A percentile compares a stretch with the other conserved stretches of the same genome.
These are phyloP conservation scores for Misgurnus mizolepis DNA, from an alignment of 2,113 vertebrate genomes.

Conservation along the genomic window DNA sequence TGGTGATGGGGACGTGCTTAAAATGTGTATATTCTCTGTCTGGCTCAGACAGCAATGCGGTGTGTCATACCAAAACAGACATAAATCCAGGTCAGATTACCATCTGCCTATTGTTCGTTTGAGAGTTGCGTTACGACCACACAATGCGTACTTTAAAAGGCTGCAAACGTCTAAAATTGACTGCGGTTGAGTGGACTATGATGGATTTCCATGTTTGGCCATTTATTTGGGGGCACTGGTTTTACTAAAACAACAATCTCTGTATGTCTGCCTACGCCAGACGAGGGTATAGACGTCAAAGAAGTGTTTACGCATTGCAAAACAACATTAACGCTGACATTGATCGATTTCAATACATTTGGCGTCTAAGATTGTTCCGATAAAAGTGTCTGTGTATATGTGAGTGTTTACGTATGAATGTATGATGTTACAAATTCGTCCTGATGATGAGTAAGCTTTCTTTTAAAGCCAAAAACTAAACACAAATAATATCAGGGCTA, in stretches of 20 bases:
- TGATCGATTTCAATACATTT: neutral
- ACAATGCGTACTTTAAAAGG: slow-evolving; percentile 11
- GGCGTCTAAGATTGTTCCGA: too few species aligned
- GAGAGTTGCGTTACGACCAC: slow-evolving; percentile 17
- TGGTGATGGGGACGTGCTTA: neutral
- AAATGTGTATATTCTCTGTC: slow-evolving; percentile 23
- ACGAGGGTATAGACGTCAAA: slow-evolving; percentile 18
- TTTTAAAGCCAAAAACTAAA: too few species aligned
- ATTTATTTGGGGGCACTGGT: neutral
- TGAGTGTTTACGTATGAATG: too few species aligned
- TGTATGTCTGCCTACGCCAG: neutral
- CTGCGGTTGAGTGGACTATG: slow-evolving; percentile 5
- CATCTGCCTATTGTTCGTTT: slow-evolving; percentile 23
- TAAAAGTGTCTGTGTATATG: too few species aligned
- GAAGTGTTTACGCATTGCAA: neutral
- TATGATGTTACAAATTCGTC: too few species aligned
- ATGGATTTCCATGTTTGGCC: slow-evolving; percentile 20
- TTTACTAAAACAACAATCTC: neutral
- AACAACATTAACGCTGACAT: neutral
- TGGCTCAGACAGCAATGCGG: neutral
- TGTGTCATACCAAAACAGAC: slow-evolving; percentile 31
- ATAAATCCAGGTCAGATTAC: slow-evolving; percentile 27
- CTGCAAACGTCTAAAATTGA: neutral
- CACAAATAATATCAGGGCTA: too few species aligned
- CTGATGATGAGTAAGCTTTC: too few species aligned